Evolutionary conservation across 2,888 invertebrate species (phyloP).

Genomic region (Slavum lentiscoides): DNA sequence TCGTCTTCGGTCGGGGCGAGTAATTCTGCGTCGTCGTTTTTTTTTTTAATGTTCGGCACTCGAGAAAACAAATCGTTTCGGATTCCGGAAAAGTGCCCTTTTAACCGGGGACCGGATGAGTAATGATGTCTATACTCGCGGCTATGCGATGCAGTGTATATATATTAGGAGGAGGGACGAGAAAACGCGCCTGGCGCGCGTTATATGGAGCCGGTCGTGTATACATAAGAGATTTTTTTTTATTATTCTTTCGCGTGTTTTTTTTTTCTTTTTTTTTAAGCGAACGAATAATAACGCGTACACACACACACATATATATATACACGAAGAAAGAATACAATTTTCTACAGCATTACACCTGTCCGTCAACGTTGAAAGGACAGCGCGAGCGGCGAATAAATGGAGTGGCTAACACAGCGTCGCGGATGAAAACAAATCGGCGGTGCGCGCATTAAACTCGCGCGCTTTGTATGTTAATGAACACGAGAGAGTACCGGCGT

Average conservation of each 20-base stretch:
- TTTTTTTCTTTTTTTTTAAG: conserved; percentile 39
- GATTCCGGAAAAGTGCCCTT: conserved; percentile 53
- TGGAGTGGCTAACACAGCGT: conserved; percentile 16
- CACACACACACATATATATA: not conserved
- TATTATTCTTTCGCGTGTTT: too few species aligned
- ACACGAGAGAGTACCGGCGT: not conserved
- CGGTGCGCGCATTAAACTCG: conserved; percentile 24
- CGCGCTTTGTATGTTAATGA: conserved; percentile 46
- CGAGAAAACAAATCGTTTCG: conserved; percentile 53
- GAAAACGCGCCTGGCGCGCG: conserved; percentile 19
- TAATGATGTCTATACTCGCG: conserved; percentile 45
- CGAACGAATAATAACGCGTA: conserved; percentile 25
- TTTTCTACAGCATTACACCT: conserved; percentile 54
- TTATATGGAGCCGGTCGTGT: not conserved
- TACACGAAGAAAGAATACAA: conserved; percentile 52
- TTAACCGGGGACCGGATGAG: conserved; percentile 53
- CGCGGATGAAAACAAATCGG: conserved; percentile 1
- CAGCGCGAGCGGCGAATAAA: conserved; percentile 21
- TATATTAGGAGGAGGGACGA: conserved; percentile 40
- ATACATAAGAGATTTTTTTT: conserved; percentile 21
- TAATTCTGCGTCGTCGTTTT: conserved; percentile 17
- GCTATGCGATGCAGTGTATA: too few species aligned
- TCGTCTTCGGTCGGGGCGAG: not conserved
- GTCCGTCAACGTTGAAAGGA: conserved; percentile 43
- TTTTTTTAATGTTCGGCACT: conserved; percentile 54